Percentiles rank a stretch among this genome's conserved stretches.
phyloP scores from a whole-genome alignment of 2,888 invertebrate genomes.

The Tetramorium bicarinatum region DNA sequence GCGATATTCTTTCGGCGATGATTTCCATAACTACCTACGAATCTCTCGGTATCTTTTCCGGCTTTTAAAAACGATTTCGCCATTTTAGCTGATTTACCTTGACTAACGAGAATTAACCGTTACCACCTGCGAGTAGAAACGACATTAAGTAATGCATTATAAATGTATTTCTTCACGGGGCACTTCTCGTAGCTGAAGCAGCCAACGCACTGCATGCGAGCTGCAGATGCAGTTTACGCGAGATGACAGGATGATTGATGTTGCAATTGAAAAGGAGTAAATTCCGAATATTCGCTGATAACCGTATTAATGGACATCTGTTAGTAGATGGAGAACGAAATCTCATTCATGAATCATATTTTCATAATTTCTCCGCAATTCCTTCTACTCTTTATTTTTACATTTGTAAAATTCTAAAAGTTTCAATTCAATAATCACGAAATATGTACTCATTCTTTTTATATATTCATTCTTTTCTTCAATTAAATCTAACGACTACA shows the following conservation, averaged over 20 bases:
- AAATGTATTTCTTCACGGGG: constrained; percentile 29
- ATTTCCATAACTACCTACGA: neutral
- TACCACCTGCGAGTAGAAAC: constrained; percentile 6
- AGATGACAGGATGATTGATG: constrained; percentile 51
- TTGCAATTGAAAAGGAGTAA: constrained; percentile 37
- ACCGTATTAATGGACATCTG: constrained; percentile 36
- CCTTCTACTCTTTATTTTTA: neutral
- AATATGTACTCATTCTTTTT: neutral
- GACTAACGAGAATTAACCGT: constrained; percentile 8
- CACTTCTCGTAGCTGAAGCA: constrained; percentile 9
- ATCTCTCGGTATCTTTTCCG: neutral
- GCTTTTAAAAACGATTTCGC: neutral
- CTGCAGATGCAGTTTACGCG: constrained; percentile 23
- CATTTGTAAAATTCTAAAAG: neutral
- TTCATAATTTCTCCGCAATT: neutral
- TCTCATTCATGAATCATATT: constrained; percentile 13
- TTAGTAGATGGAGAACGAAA: neutral
- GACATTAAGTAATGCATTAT: constrained; percentile 40
- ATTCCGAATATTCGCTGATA: constrained; percentile 25
- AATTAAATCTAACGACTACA: neutral
- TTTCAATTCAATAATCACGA: neutral
- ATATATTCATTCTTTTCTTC: neutral
- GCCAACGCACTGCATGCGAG: neutral
- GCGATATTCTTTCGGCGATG: neutral
- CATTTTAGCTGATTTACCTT: neutral